Base-by-base conservation (phyloP, 2,797 vertebrate genomes). In the Ciconia nigra region DNA sequence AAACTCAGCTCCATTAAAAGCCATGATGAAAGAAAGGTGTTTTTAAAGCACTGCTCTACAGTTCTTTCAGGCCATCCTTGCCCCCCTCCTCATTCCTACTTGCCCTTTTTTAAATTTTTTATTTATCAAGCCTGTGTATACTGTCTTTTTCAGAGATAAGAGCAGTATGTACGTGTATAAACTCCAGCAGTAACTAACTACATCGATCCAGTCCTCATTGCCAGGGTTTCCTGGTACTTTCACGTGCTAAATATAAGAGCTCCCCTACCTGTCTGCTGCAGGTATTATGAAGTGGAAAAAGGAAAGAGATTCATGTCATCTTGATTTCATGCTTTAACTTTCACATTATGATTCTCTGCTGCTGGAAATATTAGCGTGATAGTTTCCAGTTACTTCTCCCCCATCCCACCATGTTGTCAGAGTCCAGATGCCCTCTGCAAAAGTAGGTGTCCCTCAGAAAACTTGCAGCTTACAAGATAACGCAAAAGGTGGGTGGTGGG, bases 81-180 rank as follows among this genome's bases (percentile, higher is more conserved):
- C n/a, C 0, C 8, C 6, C 2, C 6, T 78, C 41, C 37, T 66
- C 42, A 73, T 65, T 83, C 37, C 29, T 5, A 67, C 6, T 2
- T 66, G 14, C 6, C 1, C 21, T 73, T 72, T 57, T 35, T 39
- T 46, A 14, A 12, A 28, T 29, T 41, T 93, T 83, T 90, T 72
- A 92, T 95, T 96, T 96, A 69, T 78, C 87, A n/a, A 89, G 46
- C 47, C n/a, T 76, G 29, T 20, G 33, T 49, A 37, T 70, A 54
- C 62, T 80, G 39, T 67, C 58, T 94, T 86, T 92, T 96, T 89
- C 89, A 94, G 62, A 87, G 78, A 63, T 88, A 87, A 89, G 62
- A 87, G 55, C 39, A 78, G 29, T 20, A n/a, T 20, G 15, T 65
- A 62, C 67, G 49, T 61, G 18, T 65, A 71, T 62, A 76, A 96